Evolutionary conservation across 1,140 invertebrate genomes (phyloP), one percentile per base, ranked within the genome.

Genomic region (Lerema accius): DNA sequence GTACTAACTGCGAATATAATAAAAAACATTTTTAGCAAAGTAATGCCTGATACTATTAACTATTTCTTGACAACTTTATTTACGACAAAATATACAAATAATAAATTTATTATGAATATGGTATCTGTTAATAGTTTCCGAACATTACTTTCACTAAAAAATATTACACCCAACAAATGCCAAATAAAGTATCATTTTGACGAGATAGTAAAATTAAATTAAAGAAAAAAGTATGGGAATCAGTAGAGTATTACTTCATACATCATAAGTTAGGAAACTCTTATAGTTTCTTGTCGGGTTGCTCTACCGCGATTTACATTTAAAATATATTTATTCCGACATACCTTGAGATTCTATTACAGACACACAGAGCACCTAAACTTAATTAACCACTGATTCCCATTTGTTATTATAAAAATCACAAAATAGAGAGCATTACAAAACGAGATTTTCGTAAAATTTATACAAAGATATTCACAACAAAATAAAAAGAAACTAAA

Each of bases 401-500:
- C 37, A 63, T 46, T n/a, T 28, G 19, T 48, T 46, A 61, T 32
- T 2, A 37, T 61, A 66, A 56, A 23, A 56, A 84, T 80, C 73
- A 84, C 71, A 76, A 73, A 70, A 63, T 75, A 82, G 81, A 84
- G 79, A 84, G 79, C 77, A 63, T 32, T 39, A 23, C 13, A 14
- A 46, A 13, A 43, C 16, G 2, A 43, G 28, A 26, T 32, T 9
- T 49, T 13, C 32, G 11, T 11, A 14, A 53, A 55, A 19, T 15
- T 19, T 17, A 37, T n/a, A 50, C 1, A 16, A 53, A 51, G 14
- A 28, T 17, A 61, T 63, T 28, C 15, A 35, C 10, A 42, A 32
- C 23, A 55, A 26, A 35, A 15, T 17, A 0, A 35, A 51, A 35
- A 13, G 4, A 32, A n/a, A 23, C 5, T 49, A 39, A 59, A 43